A percentile compares a stretch with the other conserved stretches of the same genome.
Evolutionary conservation across 2,888 invertebrate genomes (phyloP).

Genomic region (Eutolmus rufibarbis): DNA sequence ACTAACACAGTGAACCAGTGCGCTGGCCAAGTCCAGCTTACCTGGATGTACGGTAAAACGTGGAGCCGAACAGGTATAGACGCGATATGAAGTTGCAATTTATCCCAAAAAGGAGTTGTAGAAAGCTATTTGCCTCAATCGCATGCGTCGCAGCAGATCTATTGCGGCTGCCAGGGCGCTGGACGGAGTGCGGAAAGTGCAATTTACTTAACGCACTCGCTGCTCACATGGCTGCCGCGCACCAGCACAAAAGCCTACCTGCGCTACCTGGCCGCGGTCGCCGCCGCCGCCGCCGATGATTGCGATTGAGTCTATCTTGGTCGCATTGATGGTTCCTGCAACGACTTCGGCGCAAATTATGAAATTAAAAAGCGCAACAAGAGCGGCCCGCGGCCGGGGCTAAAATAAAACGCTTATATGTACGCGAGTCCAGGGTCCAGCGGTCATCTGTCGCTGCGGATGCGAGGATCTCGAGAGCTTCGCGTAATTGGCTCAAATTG

Average conservation of each 20-base stretch:
- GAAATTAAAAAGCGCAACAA: constrained; percentile 34
- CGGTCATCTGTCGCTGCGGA: constrained; percentile 17
- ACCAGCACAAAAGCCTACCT: background rate
- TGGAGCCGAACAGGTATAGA: constrained; percentile 19
- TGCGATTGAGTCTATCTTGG: constrained; percentile 3
- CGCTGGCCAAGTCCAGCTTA: background rate
- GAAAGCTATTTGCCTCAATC: constrained; percentile 54
- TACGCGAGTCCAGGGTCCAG: background rate
- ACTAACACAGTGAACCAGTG: constrained; percentile 19
- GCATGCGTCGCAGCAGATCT: constrained; percentile 28
- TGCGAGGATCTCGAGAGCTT: constrained; percentile 5
- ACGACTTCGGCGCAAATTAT: constrained; percentile 34
- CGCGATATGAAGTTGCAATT: constrained; percentile 50
- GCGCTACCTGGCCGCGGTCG: background rate
- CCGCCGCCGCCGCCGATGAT: background rate
- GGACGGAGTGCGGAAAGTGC: constrained; percentile 25
- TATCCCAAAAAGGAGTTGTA: constrained; percentile 55
- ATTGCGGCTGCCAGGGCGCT: background rate
- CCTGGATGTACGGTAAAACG: constrained; percentile 43
- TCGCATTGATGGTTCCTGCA: constrained; percentile 16
- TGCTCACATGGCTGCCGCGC: background rate
- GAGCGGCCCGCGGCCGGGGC: background rate
- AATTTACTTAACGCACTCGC: constrained; percentile 24
- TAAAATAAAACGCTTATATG: constrained; percentile 25
- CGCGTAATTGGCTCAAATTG: constrained; percentile 29